phyloP scores from a whole-genome alignment of 2,113 vertebrate genomes.

The Noturus placidus region DNA sequence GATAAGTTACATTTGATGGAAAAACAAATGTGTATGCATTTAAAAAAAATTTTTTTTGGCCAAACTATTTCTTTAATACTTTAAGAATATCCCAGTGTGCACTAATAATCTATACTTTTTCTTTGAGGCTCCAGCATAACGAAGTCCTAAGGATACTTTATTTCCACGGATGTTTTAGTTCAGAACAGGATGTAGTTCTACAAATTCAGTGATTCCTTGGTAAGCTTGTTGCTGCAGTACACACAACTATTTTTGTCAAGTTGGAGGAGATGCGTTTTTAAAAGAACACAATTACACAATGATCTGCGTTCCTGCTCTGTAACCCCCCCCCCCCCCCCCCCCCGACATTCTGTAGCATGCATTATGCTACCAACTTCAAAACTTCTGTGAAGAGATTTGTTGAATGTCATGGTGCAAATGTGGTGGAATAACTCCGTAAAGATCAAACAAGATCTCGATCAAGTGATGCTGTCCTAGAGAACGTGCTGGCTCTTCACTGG shows the following conservation, averaged over 20 bases:
- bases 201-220: not conserved
- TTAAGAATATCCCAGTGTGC: not conserved
- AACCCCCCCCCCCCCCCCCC: slow-evolving; percentile 5
- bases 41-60: not conserved
- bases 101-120: not conserved
- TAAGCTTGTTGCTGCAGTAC: not conserved
- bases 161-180: not conserved
- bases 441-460: not conserved
- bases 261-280: not conserved
- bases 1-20: not conserved
- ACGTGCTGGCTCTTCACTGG: not conserved
- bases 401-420: slow-evolving; percentile 68
- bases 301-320: not conserved
- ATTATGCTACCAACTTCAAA: slow-evolving; percentile 46
- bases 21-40: too few relatives aligned
- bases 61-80: not conserved
- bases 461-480: slow-evolving; percentile 3
- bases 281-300: not conserved
- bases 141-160: not conserved
- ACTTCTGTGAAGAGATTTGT: slow-evolving; percentile 6
- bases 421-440: slow-evolving; percentile 35
- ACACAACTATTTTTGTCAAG: not conserved
- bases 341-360: slow-evolving; percentile 12
- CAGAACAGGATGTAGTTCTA: not conserved
- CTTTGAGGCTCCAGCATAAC: not conserved